Base-by-base conservation (phyloP, 2,888 invertebrate genomes). In the Oeneis ivallda region DNA sequence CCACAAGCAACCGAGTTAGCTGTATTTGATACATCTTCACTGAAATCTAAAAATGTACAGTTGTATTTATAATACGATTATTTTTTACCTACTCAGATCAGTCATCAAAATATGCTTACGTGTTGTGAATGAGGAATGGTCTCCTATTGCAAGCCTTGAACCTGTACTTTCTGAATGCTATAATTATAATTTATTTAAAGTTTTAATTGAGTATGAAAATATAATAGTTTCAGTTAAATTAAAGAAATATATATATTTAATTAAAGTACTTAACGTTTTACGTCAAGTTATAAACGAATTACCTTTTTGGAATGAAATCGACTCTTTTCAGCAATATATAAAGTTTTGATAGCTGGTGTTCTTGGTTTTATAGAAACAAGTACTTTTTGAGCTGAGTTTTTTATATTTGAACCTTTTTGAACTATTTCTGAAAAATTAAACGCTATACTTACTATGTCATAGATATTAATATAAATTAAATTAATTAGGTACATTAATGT, bases 61-160 rank as follows among this genome's bases (percentile, higher is more conserved):
- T 8, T 15, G 47, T 15, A 17, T 15, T 47, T 0, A 47, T 26
- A 26, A 47, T 47, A 9, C 10, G 26, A 26, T 26, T 47, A 47
- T 15, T 43, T 53, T 37, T 54, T 39, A 34, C 19, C 41, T 39
- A 34, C 32, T 45, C 17, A 7, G 7, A 9, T 19, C 37, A 5
- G 4, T 43, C 32, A 15, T 54, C 61, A 67, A 17, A 39, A 11
- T 10, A 41, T 32, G 79, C 86, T 86, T 79, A 90, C 90, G 75
- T 41, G 80, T 81, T 26, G 78, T 82, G 67, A 84, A 83, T 47
- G 86, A 87, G 32, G 84, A 82, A 74, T 90, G 86, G 72, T 90
- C 89, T 72, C 88, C 89, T 64, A 88, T 83, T 60, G 85, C 89
- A 65, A 89, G 81, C 57, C 83, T 79, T 52, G 86, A 87, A 15